Base-by-base conservation (phyloP, 2,888 invertebrate genomes). In the Macaria liturata region DNA sequence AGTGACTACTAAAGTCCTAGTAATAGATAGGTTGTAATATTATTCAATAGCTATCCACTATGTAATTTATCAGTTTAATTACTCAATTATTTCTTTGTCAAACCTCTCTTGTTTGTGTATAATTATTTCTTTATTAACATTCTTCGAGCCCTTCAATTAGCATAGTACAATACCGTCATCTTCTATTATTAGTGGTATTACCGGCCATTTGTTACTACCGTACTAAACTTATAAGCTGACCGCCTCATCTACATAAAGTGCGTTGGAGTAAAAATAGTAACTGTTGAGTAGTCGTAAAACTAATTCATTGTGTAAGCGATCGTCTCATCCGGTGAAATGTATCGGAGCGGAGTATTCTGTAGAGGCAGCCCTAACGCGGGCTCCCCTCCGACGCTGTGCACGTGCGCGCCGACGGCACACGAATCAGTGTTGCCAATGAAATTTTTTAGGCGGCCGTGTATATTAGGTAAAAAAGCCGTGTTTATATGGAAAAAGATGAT, bases 391-490 rank as follows among this genome's bases (percentile, higher is more conserved):
- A 75, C 70, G 75, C 77, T 78, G 81, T 81, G 83, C 87, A 88
- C 88, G 88, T 88, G 88, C 85, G 80, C 75, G 77, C 61, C 86
- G 86, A 79, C 82, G 76, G 79, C 84, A 76, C 81, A 84, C 88
- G n/a, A n/a, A n/a, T n/a, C n/a, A n/a, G n/a, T n/a, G n/a, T n/a
- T n/a, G n/a, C n/a, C n/a, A n/a, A n/a, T n/a, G n/a, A n/a, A n/a
- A n/a, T n/a, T n/a, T n/a, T n/a, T n/a, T n/a, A n/a, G n/a, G n/a
- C n/a, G n/a, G n/a, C n/a, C n/a, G n/a, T n/a, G n/a, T n/a, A n/a
- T n/a, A n/a, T n/a, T n/a, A n/a, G n/a, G n/a, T n/a, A n/a, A n/a
- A n/a, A n/a, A n/a, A n/a, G n/a, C n/a, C n/a, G n/a, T n/a, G n/a
- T n/a, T n/a, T n/a, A n/a, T n/a, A n/a, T n/a, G n/a, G n/a, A n/a